Percentiles rank a stretch among this genome's conserved stretches.
Conservation (phyloP, 2,888 invertebrate species). For the Tryphoninae sp. region DNA sequence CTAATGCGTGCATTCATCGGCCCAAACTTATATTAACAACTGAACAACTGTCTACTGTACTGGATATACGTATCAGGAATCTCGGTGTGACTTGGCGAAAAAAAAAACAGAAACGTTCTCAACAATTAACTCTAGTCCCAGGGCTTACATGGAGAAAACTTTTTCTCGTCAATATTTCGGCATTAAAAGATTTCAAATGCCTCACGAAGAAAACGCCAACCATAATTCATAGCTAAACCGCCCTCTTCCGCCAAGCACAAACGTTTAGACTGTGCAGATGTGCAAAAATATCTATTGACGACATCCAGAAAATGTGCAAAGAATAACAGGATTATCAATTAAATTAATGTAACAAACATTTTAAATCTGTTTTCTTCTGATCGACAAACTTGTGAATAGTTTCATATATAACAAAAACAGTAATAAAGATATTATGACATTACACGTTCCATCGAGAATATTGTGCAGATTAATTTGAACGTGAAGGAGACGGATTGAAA, state of each 20-base stretch:
- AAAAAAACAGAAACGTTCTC: constrained; percentile 15
- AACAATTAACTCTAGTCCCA: constrained; percentile 41
- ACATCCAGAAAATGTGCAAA: constrained; percentile 11
- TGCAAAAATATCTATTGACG: constrained; percentile 2
- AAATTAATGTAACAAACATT: constrained; percentile 15
- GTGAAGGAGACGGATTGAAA: neutral
- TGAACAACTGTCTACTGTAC: neutral
- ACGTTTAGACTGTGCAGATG: neutral
- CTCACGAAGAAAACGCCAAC: neutral
- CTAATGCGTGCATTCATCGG: constrained; percentile 7
- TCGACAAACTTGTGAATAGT: constrained; percentile 53
- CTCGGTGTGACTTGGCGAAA: neutral
- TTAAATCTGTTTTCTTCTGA: constrained; percentile 21
- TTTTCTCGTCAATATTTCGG: neutral
- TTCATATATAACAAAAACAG: constrained; percentile 41
- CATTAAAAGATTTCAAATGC: neutral
- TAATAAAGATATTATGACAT: constrained; percentile 23
- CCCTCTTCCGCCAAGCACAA: neutral
- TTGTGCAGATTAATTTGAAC: neutral
- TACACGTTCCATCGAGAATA: constrained; percentile 16
- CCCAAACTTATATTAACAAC: neutral
- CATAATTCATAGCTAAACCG: constrained; percentile 1
- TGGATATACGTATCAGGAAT: constrained; percentile 24
- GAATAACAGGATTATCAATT: constrained; percentile 13
- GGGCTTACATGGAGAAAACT: constrained; percentile 20